These are phyloP conservation scores for Lepus americanus DNA, from an alignment of 2,113 vertebrate genomes.

Conservation along the genomic window DNA sequence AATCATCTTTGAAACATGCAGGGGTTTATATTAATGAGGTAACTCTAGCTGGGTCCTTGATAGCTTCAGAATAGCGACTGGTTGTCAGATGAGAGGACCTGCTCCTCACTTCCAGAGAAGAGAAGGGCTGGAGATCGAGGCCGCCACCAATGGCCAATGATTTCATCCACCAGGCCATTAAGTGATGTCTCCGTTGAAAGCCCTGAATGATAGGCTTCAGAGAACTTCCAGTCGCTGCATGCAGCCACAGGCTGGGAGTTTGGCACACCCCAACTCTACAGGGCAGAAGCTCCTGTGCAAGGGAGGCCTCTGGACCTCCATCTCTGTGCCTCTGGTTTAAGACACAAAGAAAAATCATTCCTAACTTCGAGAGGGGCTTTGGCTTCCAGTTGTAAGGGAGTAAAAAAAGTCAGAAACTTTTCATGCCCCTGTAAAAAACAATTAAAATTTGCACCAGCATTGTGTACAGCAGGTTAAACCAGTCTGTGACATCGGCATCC, in stretches of 20 bases:
- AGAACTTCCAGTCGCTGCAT: background rate
- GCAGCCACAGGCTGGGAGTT: background rate
- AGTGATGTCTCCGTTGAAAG: background rate
- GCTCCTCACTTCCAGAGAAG: background rate
- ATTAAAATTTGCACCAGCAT: background rate
- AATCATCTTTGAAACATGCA: background rate
- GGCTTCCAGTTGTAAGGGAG: background rate
- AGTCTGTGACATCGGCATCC: too few relatives aligned
- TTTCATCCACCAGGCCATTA: background rate
- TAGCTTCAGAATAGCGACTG: background rate
- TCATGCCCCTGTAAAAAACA: background rate
- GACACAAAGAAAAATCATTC: background rate
- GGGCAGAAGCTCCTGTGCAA: background rate
- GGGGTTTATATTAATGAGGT: background rate
- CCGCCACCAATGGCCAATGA: background rate
- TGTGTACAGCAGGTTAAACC: too few relatives aligned
- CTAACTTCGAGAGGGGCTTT: background rate
- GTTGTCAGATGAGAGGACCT: background rate
- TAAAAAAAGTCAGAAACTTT: conserved; percentile 9
- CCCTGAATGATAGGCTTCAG: background rate
- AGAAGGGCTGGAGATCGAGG: background rate
- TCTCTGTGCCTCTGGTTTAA: background rate
- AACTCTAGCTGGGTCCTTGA: background rate
- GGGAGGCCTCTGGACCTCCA: background rate
- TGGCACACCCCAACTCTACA: background rate